These are phyloP conservation scores for Ascidia mentula DNA, from an alignment of 23 tunicate genomes.

Conservation along the genomic window DNA sequence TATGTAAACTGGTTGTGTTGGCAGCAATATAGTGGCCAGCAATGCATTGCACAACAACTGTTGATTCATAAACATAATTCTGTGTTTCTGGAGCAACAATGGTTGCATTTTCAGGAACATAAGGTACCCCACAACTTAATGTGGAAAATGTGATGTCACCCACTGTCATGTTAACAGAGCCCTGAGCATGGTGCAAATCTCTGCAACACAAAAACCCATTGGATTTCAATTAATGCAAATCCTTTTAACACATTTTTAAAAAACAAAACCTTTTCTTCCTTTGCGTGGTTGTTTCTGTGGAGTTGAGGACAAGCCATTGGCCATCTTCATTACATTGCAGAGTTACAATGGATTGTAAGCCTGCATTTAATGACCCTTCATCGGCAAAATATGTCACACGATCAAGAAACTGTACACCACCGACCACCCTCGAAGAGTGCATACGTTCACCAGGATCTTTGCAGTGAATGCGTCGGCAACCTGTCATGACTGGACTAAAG, in stretches of 20 bases:
- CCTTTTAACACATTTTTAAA: no score
- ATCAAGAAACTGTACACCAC: constrained; percentile 25
- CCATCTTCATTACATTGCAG: constrained; percentile 46
- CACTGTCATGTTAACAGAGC: not conserved
- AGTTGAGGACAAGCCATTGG: constrained; percentile 31
- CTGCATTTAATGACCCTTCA: constrained; percentile 22
- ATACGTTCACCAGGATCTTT: constrained; percentile 51
- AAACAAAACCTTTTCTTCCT: no score
- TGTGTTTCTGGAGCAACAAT: not conserved
- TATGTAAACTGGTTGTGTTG: not conserved
- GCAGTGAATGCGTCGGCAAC: constrained; percentile 42
- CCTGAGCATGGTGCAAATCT: not conserved
- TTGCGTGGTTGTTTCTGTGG: not conserved
- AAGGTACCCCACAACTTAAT: constrained; percentile 24
- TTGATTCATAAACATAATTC: not conserved
- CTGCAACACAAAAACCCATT: not conserved
- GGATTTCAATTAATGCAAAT: not conserved
- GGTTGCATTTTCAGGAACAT: not conserved
- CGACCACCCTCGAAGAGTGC: constrained; percentile 24
- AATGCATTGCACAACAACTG: not conserved
- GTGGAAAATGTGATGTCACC: constrained; percentile 27
- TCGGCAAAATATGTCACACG: constrained; percentile 44
- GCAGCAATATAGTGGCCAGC: constrained; percentile 5
- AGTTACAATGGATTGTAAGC: constrained; percentile 21
- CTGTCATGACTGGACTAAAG: not conserved